Conservation (phyloP, 2,113 vertebrate genomes). For the Trachemys scripta region DNA sequence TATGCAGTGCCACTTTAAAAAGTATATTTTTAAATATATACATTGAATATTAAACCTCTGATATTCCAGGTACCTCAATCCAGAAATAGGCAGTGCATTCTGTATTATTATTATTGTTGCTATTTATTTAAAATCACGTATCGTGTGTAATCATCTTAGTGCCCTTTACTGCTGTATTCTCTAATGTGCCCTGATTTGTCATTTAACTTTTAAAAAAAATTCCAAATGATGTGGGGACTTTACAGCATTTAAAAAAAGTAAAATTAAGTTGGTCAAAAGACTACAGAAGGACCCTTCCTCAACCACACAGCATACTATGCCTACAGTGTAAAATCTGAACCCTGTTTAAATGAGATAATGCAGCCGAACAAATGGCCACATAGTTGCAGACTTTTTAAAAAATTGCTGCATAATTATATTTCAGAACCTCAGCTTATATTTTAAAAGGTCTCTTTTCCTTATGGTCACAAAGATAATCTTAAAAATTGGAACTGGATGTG, state of each 20-base stretch:
- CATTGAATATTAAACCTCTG: background rate
- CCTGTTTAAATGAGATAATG: slow-evolving; percentile 34
- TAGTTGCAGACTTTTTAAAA: slow-evolving; percentile 15
- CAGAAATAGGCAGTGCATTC: background rate
- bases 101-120: slow-evolving; percentile 26
- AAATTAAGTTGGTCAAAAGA: background rate
- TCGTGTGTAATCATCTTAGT: background rate
- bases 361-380: slow-evolving; percentile 7
- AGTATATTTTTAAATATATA: background rate
- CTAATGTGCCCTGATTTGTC: background rate
- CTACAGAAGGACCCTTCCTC: background rate
- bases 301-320: background rate
- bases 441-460: slow-evolving; percentile 29
- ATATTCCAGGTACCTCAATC: background rate
- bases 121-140: slow-evolving; percentile 5
- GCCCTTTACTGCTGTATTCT: slow-evolving; percentile 11
- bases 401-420: slow-evolving; percentile 28
- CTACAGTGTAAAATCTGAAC: slow-evolving; percentile 34
- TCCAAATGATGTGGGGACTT: background rate
- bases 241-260: background rate
- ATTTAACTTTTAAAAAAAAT: background rate
- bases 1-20: background rate
- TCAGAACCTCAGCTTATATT: slow-evolving; percentile 42
- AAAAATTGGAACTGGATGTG: background rate
- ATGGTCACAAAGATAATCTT: slow-evolving; percentile 2